A percentile compares a stretch with the other conserved stretches of the same genome.
Conservation (phyloP, 2,888 invertebrate species). For the Thelaira solivaga region DNA sequence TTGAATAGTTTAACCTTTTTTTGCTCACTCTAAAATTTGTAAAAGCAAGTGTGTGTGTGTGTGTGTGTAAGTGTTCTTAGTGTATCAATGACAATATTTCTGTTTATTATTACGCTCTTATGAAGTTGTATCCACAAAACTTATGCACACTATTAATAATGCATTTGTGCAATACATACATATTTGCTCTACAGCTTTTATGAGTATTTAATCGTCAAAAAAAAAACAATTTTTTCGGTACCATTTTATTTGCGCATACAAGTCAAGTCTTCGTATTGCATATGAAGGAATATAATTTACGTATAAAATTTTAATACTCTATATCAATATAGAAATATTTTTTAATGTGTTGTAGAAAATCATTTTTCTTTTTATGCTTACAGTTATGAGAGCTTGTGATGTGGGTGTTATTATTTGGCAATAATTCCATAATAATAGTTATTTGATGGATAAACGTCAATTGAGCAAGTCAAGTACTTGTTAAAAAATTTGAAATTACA, state of each 20-base stretch:
- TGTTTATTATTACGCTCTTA: constrained; percentile 41
- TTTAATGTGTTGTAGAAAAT: not conserved
- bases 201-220: constrained; percentile 7
- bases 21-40: not conserved
- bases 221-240: not conserved
- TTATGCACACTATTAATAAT: constrained; percentile 28
- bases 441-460: not conserved
- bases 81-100: constrained; percentile 47
- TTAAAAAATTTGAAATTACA: not conserved
- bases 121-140: constrained; percentile 5
- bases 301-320: constrained; percentile 11
- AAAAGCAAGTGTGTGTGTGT: not conserved
- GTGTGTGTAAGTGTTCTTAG: constrained; percentile 22
- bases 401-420: not conserved
- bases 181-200: constrained; percentile 13
- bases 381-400: not conserved
- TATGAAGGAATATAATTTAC: not conserved
- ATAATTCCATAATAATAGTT: not conserved
- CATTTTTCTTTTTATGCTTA: not conserved
- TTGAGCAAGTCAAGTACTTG: not conserved
- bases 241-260: not conserved
- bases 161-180: constrained; percentile 33
- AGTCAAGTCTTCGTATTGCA: too few species aligned
- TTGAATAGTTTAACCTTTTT: constrained; percentile 34
- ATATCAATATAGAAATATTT: not conserved